These are phyloP conservation scores for Drosophila lacteicornis DNA, from an alignment of 1,140 invertebrate genomes.

Conservation along the genomic window DNA sequence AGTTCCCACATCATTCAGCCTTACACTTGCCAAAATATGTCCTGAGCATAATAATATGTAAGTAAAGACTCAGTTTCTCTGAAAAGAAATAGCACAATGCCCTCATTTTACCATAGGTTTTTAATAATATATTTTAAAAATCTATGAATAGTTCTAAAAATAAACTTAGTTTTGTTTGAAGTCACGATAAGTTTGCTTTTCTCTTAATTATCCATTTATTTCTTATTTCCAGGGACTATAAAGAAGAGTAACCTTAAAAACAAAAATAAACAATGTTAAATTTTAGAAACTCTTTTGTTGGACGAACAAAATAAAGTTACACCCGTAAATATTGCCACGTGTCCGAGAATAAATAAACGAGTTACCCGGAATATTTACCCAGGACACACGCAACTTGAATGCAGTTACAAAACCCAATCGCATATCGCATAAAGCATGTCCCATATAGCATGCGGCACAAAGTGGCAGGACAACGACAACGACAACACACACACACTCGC, in stretches of 20 bases:
- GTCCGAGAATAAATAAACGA: constrained; percentile 6
- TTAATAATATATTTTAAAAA: no score
- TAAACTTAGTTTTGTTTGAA: no score
- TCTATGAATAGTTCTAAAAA: no score
- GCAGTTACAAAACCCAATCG: constrained; percentile 13
- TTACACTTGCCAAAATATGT: not conserved
- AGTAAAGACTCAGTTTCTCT: not conserved
- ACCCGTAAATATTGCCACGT: not conserved
- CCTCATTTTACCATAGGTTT: no score
- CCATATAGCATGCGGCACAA: constrained; percentile 36
- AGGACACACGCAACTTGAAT: constrained; percentile 60
- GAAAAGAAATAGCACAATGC: no score
- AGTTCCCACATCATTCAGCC: constrained; percentile 8
- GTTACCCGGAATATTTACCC: constrained; percentile 31
- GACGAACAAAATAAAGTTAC: not conserved
- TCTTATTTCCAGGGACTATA: no score
- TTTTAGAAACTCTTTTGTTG: no score
- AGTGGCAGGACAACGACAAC: constrained; percentile 39
- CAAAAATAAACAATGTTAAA: no score
- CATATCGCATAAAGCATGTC: not conserved
- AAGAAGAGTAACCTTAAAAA: no score
- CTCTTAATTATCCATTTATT: no score
- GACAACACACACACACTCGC: constrained; percentile 9
- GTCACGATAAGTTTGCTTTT: no score
- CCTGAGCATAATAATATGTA: no score